phyloP scores from a whole-genome alignment of 2,888 invertebrate species.

The Sphecodes monilicornis region DNA sequence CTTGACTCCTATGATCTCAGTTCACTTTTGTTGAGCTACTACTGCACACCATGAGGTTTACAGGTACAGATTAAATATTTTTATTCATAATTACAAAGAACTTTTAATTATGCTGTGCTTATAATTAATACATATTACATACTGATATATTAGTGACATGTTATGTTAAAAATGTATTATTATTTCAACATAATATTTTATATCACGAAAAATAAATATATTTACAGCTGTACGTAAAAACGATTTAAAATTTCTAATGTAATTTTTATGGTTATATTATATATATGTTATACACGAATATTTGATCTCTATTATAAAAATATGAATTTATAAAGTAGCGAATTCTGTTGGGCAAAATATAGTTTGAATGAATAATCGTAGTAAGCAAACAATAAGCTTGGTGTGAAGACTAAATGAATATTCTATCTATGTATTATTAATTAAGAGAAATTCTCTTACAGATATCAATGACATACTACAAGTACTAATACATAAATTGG shows the following conservation, averaged over 20 bases:
- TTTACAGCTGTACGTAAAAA: slow-evolving; percentile 8
- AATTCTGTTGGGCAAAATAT: neutral
- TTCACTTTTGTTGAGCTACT: slow-evolving; percentile 76
- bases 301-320: neutral
- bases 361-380: neutral
- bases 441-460: slow-evolving; percentile 46
- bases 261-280: neutral
- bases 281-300: neutral
- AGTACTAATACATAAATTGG: slow-evolving; percentile 19
- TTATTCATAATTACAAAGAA: slow-evolving; percentile 36
- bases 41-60: slow-evolving; percentile 77
- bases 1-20: slow-evolving; percentile 80
- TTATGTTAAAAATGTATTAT: neutral
- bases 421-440: slow-evolving; percentile 20
- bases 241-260: neutral
- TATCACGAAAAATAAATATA: slow-evolving; percentile 10
- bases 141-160: neutral
- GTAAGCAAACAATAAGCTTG: slow-evolving; percentile 2
- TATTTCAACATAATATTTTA: neutral
- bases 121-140: neutral
- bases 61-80: slow-evolving; percentile 73
- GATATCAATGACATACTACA: slow-evolving; percentile 41
- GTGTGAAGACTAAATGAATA: neutral
- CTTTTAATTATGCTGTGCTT: neutral
- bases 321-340: neutral